A percentile compares a stretch with the other conserved stretches of the same genome.
phyloP scores from a whole-genome alignment of 2,888 invertebrate genomes.

The Stenurella melanura region DNA sequence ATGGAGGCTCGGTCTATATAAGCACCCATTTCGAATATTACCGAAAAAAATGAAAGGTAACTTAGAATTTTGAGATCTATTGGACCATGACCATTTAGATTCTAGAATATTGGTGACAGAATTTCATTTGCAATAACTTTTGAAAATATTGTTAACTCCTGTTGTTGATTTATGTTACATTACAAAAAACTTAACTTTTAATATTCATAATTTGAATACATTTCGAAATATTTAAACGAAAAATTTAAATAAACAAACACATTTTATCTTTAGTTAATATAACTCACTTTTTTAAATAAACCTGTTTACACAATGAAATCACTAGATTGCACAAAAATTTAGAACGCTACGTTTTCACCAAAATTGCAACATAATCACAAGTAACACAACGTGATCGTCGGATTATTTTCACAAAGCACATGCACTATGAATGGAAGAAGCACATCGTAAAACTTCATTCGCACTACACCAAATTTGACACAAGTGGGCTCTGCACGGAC shows the following conservation, averaged over 20 bases:
- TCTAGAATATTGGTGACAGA: too few relatives aligned
- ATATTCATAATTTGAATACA: not conserved
- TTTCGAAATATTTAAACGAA: not conserved
- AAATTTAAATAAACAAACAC: conserved; percentile 31
- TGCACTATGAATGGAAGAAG: conserved; percentile 27
- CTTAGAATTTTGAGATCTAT: too few relatives aligned
- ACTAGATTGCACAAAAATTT: conserved; percentile 19
- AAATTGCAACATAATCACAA: not conserved
- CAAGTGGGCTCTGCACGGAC: conserved; percentile 27
- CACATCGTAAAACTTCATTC: conserved; percentile 4
- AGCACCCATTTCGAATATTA: too few relatives aligned
- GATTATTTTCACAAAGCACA: conserved; percentile 5
- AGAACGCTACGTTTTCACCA: not conserved
- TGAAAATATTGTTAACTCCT: too few relatives aligned
- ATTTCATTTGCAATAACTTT: too few relatives aligned
- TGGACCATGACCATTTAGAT: too few relatives aligned
- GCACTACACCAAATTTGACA: conserved; percentile 44
- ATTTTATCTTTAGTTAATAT: conserved; percentile 18
- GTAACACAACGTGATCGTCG: not conserved
- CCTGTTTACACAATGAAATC: conserved; percentile 23
- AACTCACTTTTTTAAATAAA: conserved; percentile 24
- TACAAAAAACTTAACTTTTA: too few relatives aligned
- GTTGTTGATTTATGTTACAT: too few relatives aligned
- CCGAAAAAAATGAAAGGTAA: too few relatives aligned
- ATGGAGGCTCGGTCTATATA: too few relatives aligned